Evolutionary conservation across 2,113 vertebrate species (phyloP).

Genomic region (Scortum barcoo): DNA sequence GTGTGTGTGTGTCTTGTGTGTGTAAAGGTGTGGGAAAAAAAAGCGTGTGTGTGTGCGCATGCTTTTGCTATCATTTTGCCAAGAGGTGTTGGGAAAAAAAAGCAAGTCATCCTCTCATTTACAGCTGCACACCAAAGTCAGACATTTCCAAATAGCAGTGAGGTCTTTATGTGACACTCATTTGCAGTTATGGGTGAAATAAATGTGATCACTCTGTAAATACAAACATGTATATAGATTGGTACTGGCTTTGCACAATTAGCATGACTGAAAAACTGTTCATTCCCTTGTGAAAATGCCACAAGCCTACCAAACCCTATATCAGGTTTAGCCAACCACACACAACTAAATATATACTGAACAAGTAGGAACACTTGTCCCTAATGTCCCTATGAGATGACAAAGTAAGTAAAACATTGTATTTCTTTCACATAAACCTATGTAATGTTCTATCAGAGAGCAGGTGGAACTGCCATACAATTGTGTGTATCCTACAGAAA

Average conservation of each 20-base stretch:
- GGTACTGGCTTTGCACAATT: neutral
- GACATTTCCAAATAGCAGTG: conserved; percentile 12
- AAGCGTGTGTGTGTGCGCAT: too few species aligned
- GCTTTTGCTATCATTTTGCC: neutral
- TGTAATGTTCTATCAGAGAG: conserved; percentile 46
- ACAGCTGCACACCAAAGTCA: conserved; percentile 13
- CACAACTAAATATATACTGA: neutral
- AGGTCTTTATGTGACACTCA: conserved; percentile 27
- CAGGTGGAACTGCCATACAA: neutral
- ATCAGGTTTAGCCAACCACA: neutral
- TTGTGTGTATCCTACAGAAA: conserved; percentile 30
- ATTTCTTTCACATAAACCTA: conserved; percentile 32
- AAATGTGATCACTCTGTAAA: conserved; percentile 65
- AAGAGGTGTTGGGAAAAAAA: neutral
- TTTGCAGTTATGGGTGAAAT: conserved; percentile 68
- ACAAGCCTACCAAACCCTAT: neutral
- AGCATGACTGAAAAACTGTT: neutral
- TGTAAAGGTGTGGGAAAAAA: too few species aligned
- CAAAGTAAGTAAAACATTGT: conserved; percentile 27
- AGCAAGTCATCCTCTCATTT: neutral
- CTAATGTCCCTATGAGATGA: neutral
- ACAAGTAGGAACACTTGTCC: neutral
- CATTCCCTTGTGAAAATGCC: neutral
- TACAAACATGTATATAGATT: neutral
- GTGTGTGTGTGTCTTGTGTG: too few species aligned